A percentile compares a stretch with the other conserved stretches of the same genome.
phyloP scores from a whole-genome alignment of 92 coral and sea anemone species.

The Diadumene lineata region DNA sequence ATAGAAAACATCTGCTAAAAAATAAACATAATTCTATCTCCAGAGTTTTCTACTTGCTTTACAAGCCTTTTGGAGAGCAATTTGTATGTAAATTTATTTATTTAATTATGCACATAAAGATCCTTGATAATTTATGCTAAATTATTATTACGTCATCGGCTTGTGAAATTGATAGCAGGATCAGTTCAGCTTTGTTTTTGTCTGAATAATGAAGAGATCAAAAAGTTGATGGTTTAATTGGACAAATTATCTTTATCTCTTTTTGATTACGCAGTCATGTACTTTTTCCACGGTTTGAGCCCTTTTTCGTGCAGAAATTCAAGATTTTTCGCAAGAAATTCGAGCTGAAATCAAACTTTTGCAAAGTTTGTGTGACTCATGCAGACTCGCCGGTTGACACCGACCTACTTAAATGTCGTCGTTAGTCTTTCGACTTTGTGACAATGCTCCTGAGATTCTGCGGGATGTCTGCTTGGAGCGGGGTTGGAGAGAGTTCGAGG shows the following conservation, averaged over 20 bases:
- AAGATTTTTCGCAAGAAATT: not conserved
- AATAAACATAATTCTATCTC: not conserved
- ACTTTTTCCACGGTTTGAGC: not conserved
- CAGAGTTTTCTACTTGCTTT: not conserved
- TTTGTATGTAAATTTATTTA: too few species aligned
- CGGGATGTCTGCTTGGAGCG: slow-evolving; percentile 73
- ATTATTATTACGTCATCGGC: slow-evolving; percentile 8
- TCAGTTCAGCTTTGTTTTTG: slow-evolving; percentile 1
- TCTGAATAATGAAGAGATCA: not conserved
- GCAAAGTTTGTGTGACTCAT: slow-evolving; percentile 14
- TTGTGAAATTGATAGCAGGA: not conserved
- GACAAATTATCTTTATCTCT: slow-evolving; percentile 1
- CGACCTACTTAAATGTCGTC: slow-evolving; percentile 14
- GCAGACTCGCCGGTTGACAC: not conserved
- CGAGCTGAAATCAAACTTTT: slow-evolving; percentile 3
- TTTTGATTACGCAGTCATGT: not conserved
- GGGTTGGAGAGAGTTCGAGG: slow-evolving; percentile 77
- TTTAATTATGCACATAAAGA: too few species aligned
- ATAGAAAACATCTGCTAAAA: too few species aligned
- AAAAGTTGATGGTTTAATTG: slow-evolving; percentile 20
- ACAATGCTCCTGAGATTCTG: slow-evolving; percentile 75
- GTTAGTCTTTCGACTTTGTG: slow-evolving; percentile 75
- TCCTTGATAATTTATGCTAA: slow-evolving; percentile 16
- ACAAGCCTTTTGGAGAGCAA: not conserved
- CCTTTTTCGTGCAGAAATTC: not conserved